These are phyloP conservation scores for Pedionomus torquatus DNA, from an alignment of 2,113 vertebrate species.

Conservation along the genomic window DNA sequence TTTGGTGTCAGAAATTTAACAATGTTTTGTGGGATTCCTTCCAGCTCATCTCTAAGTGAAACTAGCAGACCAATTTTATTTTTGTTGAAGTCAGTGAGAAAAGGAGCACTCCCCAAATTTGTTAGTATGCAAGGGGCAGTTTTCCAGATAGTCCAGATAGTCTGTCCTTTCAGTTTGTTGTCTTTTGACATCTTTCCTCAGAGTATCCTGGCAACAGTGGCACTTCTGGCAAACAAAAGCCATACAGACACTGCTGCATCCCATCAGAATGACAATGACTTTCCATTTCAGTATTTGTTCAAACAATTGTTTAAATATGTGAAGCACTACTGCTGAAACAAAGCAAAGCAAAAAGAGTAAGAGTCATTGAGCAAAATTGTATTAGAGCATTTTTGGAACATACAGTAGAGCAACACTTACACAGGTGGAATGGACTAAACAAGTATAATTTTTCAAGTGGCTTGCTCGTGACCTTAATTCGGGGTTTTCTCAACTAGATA, in stretches of 20 bases:
- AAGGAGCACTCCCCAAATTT: not conserved
- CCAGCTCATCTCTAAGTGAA: not conserved
- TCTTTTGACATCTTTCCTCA: conserved; percentile 69
- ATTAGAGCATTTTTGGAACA: not conserved
- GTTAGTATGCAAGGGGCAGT: conserved; percentile 47
- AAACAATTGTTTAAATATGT: conserved; percentile 51
- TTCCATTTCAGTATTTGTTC: conserved; percentile 22
- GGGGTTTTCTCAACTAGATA: not conserved
- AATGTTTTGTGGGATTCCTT: not conserved
- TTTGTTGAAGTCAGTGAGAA: not conserved
- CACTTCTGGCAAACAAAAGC: conserved; percentile 66
- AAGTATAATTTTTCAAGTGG: not conserved
- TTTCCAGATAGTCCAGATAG: conserved; percentile 31
- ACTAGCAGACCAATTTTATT: not conserved
- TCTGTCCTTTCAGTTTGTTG: conserved; percentile 64
- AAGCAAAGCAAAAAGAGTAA: not conserved
- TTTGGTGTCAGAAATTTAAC: not conserved
- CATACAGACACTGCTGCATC: conserved; percentile 58
- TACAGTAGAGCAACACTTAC: not conserved
- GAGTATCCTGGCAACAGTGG: conserved; percentile 70
- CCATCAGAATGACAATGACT: conserved; percentile 69
- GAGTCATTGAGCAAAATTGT: not conserved
- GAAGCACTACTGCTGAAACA: not conserved
- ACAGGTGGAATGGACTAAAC: not conserved
- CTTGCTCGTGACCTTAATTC: not conserved